Evolutionary conservation across 2,113 vertebrate species (phyloP), one percentile per base, ranked within the genome.

Genomic region (Salvelinus namaycush): DNA sequence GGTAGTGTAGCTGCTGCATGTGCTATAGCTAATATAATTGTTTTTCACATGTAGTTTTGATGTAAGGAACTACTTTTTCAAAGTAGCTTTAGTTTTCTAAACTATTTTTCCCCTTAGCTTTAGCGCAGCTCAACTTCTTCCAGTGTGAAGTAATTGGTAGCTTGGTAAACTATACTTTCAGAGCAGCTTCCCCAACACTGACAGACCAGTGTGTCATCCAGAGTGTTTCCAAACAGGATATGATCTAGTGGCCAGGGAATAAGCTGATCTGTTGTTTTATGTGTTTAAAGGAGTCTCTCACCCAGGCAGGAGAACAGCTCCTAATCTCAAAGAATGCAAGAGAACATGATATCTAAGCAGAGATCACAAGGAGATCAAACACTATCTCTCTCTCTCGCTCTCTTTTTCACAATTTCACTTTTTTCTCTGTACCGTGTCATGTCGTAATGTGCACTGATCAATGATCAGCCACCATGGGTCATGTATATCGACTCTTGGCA

Each of bases 301-400:
- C 62, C 26, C 73, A n/a, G 59, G 59, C 26, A 18, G 57, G 75
- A 75, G 12, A 59, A 54, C 22, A 60, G 27, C 48, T 81, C 49
- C 9, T 62, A 69, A 82, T 80, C 76, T 82, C 75, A 22, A 67
- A 68, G 72, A 69, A 76, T 84, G 76, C 64, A 62, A n/a, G 1
- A 39, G 69, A 51, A 66, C 57, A 67, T 20, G 44, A 72, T 64
- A 72, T 70, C 69, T 39, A 9, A 49, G 26, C 69, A 72, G 59
- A 75, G 26, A 75, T 75, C 6, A 74, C n/a, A 27, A 73, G 67
- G 26, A 26, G 48, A 57, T 60, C 39, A 62, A 5, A 62, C 59
- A 22, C 59, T 11, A 7, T 62, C 59, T 62, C 59, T 62, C 59
- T 24, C 59, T 62, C 20, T n/a, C n/a, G 8, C 1, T 60, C 20